Evolutionary conservation across 2,797 vertebrate genomes (phyloP), one percentile per base, ranked within the genome.

Genomic region (Spheniscus humboldti): DNA sequence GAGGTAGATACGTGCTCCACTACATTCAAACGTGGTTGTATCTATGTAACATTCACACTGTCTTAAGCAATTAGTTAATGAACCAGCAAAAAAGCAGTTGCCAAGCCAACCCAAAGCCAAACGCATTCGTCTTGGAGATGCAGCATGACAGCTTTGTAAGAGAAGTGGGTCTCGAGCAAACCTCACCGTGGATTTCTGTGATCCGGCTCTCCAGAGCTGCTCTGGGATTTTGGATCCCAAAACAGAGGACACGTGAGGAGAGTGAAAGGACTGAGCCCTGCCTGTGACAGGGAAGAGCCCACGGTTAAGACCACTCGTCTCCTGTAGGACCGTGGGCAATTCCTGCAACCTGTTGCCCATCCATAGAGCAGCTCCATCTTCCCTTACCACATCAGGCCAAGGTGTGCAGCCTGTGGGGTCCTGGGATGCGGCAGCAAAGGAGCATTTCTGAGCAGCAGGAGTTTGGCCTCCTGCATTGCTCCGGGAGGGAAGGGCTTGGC

Each of bases 71-170:
- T 96, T 62, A 67, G 33, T 64, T 92, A 83, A 95, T 62, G 94
- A 94, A 92, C 23, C 95, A 52, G 94, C 88, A 94, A 62, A 77
- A 85, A 92, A 67, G 80, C 71, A 76, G 94, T 96, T 97, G 92
- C 92, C 94, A 85, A 35, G 92, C 81, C 93, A 95, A 87, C 88
- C 92, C 88, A 30, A 90, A 92, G 86, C 77, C 82, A 73, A 89
- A 30, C 28, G 6, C 23, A 37, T 78, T 69, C 0, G 3, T 71
- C 66, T 82, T 84, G 50, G 90, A 88, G 93, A 96, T 93, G 86
- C 80, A 30, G 43, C 31, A 3, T 95, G 95, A 90, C 92, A 95
- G 86, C 67, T 91, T 90, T n/a, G 27, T 17, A 9, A 63, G 88
- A 72, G 66, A 76, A 45, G 63, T 60, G 80, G 66, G 31, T 43